Evolutionary conservation across 2,113 vertebrate genomes (phyloP).

Genomic region (Gobio gobio): DNA sequence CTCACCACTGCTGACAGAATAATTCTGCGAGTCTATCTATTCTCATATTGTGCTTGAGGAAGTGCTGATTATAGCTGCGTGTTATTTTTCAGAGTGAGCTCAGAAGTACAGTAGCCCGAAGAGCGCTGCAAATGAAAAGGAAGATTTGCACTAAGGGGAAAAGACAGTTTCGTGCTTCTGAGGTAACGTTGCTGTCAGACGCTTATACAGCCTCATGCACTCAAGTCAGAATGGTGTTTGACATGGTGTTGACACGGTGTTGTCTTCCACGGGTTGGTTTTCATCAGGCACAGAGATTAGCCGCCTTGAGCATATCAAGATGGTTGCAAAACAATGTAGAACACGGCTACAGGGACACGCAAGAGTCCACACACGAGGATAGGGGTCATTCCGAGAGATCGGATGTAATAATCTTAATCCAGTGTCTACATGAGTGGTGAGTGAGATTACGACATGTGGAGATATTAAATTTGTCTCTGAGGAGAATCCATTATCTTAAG

Average conservation of each 20-base stretch:
- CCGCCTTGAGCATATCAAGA: background rate
- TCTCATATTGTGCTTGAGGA: constrained; percentile 25
- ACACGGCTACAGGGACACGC: background rate
- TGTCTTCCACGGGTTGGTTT: constrained; percentile 1
- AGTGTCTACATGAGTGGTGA: constrained; percentile 35
- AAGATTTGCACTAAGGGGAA: constrained; percentile 8
- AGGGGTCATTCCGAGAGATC: constrained; percentile 21
- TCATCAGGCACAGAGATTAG: constrained; percentile 31
- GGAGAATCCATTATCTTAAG: constrained; percentile 41
- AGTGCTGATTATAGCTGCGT: constrained; percentile 28
- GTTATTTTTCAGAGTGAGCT: constrained; percentile 25
- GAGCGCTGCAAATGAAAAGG: constrained; percentile 9
- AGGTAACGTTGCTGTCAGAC: constrained; percentile 8
- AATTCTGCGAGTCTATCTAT: constrained; percentile 24
- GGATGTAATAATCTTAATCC: constrained; percentile 47
- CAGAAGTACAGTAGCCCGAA: constrained; percentile 14
- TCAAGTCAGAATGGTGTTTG: constrained; percentile 9
- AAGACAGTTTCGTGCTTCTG: background rate
- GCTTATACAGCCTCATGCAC: constrained; percentile 3
- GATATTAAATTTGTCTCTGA: constrained; percentile 53
- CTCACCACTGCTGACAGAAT: constrained; percentile 10
- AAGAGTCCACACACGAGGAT: background rate
- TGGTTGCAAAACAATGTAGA: background rate
- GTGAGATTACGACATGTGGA: constrained; percentile 44
- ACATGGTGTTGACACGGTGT: constrained; percentile 30